Conservation (phyloP, 2,888 invertebrate species). For the Thumatha senex region DNA sequence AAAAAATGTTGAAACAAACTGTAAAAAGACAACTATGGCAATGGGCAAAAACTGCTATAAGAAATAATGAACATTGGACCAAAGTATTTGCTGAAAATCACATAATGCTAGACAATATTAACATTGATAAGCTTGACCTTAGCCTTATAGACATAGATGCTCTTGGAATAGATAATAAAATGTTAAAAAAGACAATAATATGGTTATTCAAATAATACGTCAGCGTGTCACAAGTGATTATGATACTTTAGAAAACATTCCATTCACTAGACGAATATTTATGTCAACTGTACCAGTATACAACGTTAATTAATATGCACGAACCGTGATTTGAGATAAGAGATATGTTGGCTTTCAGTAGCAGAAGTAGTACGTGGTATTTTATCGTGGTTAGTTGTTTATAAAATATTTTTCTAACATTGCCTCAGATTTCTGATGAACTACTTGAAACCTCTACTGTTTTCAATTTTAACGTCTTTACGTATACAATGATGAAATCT, state of each 20-base stretch:
- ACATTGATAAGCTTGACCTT: conserved; percentile 45
- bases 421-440: no score
- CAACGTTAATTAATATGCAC: conserved; percentile 51
- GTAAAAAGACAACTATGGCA: conserved; percentile 43
- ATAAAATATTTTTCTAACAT: background rate
- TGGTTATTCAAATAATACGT: conserved; percentile 45
- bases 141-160: conserved; percentile 45
- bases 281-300: conserved; percentile 34
- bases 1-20: conserved; percentile 34
- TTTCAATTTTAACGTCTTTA: no score
- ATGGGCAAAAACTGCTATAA: conserved; percentile 41
- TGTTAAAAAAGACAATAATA: conserved; percentile 36
- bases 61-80: conserved; percentile 36
- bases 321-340: conserved; percentile 50
- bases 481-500: no score
- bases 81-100: conserved; percentile 38
- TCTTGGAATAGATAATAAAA: conserved; percentile 45
- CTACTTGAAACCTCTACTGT: no score
- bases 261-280: conserved; percentile 4
- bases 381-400: conserved; percentile 53
- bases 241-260: background rate
- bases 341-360: conserved; percentile 49
- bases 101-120: conserved; percentile 46
- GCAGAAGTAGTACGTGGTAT: conserved; percentile 26
- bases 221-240: background rate